Conservation (phyloP, 2,797 vertebrate species). For the Ctenopoma kingsleyae region DNA sequence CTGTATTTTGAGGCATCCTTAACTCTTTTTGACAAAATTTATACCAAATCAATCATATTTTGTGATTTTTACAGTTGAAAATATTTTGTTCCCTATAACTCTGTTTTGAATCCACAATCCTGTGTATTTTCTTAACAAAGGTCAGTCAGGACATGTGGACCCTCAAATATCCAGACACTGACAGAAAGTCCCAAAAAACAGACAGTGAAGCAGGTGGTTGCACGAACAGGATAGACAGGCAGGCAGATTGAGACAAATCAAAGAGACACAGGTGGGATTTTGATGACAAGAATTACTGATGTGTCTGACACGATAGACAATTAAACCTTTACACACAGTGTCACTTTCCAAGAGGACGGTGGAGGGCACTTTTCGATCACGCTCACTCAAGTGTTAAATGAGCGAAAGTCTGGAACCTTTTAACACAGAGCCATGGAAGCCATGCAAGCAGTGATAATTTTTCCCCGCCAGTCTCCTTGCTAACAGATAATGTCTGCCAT, state of each 20-base stretch:
- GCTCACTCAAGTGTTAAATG: constrained; percentile 67
- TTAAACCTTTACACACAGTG: constrained; percentile 56
- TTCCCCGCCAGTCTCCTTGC: constrained; percentile 18
- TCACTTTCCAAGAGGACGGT: constrained; percentile 30
- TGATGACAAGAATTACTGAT: constrained; percentile 53
- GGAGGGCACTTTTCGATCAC: constrained; percentile 44
- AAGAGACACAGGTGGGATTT: constrained; percentile 42
- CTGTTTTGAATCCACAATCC: neutral
- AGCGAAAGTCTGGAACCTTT: constrained; percentile 62
- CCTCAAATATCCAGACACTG: constrained; percentile 4
- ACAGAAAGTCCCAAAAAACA: constrained; percentile 9
- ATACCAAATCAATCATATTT: too few species aligned
- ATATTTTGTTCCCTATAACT: too few species aligned
- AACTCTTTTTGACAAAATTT: too few species aligned
- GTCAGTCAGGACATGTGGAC: neutral
- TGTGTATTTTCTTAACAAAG: constrained; percentile 7
- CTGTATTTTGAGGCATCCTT: too few species aligned
- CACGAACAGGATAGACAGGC: constrained; percentile 9
- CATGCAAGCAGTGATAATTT: constrained; percentile 27
- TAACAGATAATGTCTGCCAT: constrained; percentile 54
- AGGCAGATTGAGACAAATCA: constrained; percentile 31
- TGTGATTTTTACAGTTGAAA: too few species aligned
- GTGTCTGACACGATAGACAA: constrained; percentile 47
- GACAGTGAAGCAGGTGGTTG: constrained; percentile 17
- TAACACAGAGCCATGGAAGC: constrained; percentile 34